A percentile compares a stretch with the other conserved stretches of the same genome.
phyloP scores from a whole-genome alignment of 2,888 invertebrate genomes.

The Calameuta pallipes region DNA sequence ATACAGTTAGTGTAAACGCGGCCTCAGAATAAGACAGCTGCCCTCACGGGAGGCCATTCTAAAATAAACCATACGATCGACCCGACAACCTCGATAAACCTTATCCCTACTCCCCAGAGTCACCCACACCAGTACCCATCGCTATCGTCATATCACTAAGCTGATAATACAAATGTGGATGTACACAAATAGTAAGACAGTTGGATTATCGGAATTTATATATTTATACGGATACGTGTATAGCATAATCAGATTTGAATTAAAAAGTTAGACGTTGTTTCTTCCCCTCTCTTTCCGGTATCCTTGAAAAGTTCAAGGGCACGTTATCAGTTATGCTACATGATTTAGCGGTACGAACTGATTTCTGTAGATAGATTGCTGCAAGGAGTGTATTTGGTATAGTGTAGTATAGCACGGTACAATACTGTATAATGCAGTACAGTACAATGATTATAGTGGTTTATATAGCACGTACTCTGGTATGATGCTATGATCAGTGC shows the following conservation, averaged over 20 bases:
- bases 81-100: neutral
- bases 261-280: no score
- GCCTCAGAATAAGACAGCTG: neutral
- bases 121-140: neutral
- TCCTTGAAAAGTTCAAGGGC: neutral
- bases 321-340: neutral
- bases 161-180: neutral
- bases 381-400: neutral
- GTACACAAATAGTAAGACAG: neutral
- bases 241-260: neutral
- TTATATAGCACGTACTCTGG: neutral
- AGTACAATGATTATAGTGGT: neutral
- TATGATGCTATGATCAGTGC: neutral
- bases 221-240: neutral
- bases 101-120: neutral
- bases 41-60: neutral
- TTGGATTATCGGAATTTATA: neutral
- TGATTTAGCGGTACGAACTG: neutral
- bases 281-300: neutral
- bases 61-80: neutral
- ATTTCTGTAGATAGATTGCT: neutral
- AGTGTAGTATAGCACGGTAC: neutral
- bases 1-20: neutral
- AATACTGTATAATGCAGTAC: neutral
- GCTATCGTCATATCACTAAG: neutral